Evolutionary conservation across 2,113 vertebrate species (phyloP), one percentile per base, ranked within the genome.

Genomic region (Nycticorax nycticorax): DNA sequence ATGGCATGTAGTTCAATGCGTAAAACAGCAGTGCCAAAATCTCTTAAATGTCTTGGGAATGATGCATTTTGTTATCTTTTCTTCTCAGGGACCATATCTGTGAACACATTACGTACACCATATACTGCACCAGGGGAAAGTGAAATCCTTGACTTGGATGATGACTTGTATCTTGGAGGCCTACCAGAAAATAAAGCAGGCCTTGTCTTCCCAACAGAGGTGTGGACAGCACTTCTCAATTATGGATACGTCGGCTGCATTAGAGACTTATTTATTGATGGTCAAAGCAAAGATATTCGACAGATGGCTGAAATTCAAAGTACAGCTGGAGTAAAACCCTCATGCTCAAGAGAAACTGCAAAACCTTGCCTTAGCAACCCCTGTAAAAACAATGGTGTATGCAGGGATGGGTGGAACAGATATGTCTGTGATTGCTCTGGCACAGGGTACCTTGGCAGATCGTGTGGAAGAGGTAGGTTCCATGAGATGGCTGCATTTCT

Each of bases 201-300:
- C 63, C 97, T 99, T 12, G 97, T 99, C 74, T 99, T 99, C 95
- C 99, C 99, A 92, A 99, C 99, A 1, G 99, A 99, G 95, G 99
- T 99, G 96, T 99, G 99, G 99, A 99, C 99, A 45, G 99, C 99
- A 6, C 98, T 99, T 91, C 99, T 99, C 78, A 99, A 99, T 98
- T 99, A 99, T 1, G 99, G 99, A 95, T 99, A 99, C 0, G 99
- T 99, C n/a, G 99, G 99, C 97, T 99, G 99, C 98, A 99, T 99
- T 93, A 98, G 99, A 93, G 99, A 99, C 97, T 98, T 99, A 66
- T 99, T 99, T 98, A 99, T 99, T 74, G 99, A 99, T 14, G 99
- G 99, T 71, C 99, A 99, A 97, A 99, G 99, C 97, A 99, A 99
- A 97, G 99, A 99, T 56, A 98, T 99, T 78, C 98, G 99, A 45